phyloP scores from a whole-genome alignment of 2,113 vertebrate species.

The Scophthalmus maximus region DNA sequence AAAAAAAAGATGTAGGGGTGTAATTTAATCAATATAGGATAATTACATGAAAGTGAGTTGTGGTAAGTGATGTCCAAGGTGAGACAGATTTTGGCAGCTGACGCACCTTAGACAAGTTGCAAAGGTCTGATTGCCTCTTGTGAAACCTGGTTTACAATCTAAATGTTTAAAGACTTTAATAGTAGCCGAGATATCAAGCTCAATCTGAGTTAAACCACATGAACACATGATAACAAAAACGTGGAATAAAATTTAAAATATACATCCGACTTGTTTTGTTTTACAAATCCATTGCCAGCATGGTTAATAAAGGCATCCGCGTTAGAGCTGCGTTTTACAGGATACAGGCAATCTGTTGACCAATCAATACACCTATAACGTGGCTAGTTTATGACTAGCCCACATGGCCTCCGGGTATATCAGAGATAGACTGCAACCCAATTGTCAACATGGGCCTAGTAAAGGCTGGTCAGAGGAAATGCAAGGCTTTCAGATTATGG shows the following conservation, averaged over 20 bases:
- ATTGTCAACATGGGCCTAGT: slow-evolving; percentile 64
- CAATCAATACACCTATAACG: slow-evolving; percentile 75
- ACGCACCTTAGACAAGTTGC: slow-evolving; percentile 9
- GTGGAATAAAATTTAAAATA: background rate
- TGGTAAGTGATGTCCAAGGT: slow-evolving; percentile 19
- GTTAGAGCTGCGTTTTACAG: slow-evolving; percentile 65
- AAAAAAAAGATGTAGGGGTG: background rate
- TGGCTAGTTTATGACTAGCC: slow-evolving; percentile 58
- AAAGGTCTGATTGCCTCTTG: background rate
- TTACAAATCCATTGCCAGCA: slow-evolving; percentile 43
- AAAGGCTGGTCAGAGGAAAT: slow-evolving; percentile 63
- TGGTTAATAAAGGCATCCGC: slow-evolving; percentile 67
- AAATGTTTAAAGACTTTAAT: slow-evolving; percentile 16
- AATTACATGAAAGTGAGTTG: slow-evolving; percentile 40
- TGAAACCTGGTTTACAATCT: slow-evolving; percentile 2
- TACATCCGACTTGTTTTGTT: background rate
- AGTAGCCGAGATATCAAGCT: background rate
- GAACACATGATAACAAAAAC: background rate
- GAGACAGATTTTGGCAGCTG: slow-evolving; percentile 12
- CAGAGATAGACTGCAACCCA: slow-evolving; percentile 53
- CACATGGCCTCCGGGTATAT: slow-evolving; percentile 48
- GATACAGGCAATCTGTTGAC: slow-evolving; percentile 71
- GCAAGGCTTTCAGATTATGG: slow-evolving; percentile 61
- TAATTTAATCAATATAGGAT: slow-evolving; percentile 43
- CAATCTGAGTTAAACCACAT: background rate